Base-by-base conservation (phyloP, 2,113 vertebrate genomes). In the Melospiza melodia region DNA sequence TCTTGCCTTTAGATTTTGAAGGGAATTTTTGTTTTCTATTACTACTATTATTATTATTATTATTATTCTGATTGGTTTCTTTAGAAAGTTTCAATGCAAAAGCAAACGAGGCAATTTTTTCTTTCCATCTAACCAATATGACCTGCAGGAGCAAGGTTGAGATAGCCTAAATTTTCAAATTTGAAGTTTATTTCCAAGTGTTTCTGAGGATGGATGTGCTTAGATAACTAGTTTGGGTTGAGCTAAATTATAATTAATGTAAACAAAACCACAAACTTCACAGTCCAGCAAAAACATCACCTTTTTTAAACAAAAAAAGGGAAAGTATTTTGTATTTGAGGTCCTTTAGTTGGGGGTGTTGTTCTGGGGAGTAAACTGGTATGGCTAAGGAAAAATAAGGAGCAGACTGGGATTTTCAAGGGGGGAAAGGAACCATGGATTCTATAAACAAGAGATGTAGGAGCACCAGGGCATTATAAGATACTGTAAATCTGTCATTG, bases 261-360 rank as follows among this genome's bases (percentile, higher is more conserved):
- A 30, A 77, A 44, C 39, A 49, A 76, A 80, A 11, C 16, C 15
- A n/a, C 4, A 57, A 28, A 39, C 4, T 62, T 71, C 48, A 30
- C 8, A 62, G 8, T n/a, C 35, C 9, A 57, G 30, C 28, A 58
- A 43, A 10, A 66, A 9, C 2, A 18, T 16, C 1, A 28, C 13
- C 80, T 57, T 51, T 68, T 23, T 10, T 10, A 44, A 68, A 44
- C 3, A 31, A 18, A 51, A 15, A 39, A 7, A 41, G 41, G 6
- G 6, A 2, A 39, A 30, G 6, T 3, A 1, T 39, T 55, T 17
- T 2, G 2, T 52, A 12, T 62, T 48, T 63, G 24, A 44, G n/a
- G 10, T 80, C 7, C 14, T 58, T 67, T 13, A 61, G 6, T 15
- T 62, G 23, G 21, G 7, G 7, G 2, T 31, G 4, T n/a, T 66